Evolutionary conservation across 2,888 invertebrate genomes (phyloP).

Genomic region (Copidosoma aretas): DNA sequence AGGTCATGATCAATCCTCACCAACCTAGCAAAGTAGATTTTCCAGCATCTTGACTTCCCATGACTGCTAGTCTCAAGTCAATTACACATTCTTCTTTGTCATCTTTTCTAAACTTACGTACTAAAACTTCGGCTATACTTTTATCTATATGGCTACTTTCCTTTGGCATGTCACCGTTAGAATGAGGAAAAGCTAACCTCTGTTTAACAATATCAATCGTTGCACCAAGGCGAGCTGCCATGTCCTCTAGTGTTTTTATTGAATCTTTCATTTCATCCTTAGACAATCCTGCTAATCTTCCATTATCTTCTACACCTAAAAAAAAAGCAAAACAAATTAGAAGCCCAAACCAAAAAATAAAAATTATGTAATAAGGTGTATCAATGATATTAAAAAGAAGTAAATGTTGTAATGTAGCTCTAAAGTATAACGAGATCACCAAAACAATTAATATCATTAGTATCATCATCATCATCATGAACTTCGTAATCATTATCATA

Average conservation of each 20-base stretch:
- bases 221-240: conserved; percentile 89
- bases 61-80: conserved; percentile 89
- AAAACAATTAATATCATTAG: too few species aligned
- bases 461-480: too few species aligned
- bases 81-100: conserved; percentile 75
- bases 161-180: conserved; percentile 39
- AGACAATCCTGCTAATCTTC: conserved; percentile 83
- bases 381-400: too few species aligned
- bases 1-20: too few species aligned
- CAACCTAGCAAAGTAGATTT: conserved; percentile 89
- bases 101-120: conserved; percentile 74
- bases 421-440: too few species aligned
- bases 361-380: too few species aligned
- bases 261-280: conserved; percentile 86
- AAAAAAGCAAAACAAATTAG: neutral
- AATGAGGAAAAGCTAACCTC: conserved; percentile 64
- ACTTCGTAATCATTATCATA: too few species aligned
- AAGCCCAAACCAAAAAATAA: too few species aligned
- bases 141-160: conserved; percentile 60
- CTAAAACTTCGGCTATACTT: conserved; percentile 85
- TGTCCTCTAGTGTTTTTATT: conserved; percentile 81
- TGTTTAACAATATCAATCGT: conserved; percentile 78
- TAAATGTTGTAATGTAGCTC: too few species aligned
- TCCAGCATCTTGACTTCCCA: conserved; percentile 96
- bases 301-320: conserved; percentile 83